Evolutionary conservation across 2,113 vertebrate species (phyloP).

Genomic region (Stegastes partitus): DNA sequence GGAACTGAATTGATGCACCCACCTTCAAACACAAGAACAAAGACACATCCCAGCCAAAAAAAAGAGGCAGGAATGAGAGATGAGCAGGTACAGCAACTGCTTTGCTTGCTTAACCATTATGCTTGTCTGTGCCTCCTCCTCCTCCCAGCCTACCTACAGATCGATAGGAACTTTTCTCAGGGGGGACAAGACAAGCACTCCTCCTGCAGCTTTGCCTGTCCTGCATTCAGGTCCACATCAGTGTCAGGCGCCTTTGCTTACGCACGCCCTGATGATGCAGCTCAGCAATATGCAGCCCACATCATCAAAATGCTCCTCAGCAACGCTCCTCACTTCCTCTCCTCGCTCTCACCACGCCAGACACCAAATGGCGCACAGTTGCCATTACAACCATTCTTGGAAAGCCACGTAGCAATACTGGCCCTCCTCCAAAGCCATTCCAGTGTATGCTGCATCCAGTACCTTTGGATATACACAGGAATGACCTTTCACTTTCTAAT

Average conservation of each 20-base stretch:
- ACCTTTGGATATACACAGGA: slow-evolving; percentile 42
- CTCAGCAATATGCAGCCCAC: slow-evolving; percentile 58
- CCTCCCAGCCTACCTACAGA: slow-evolving; percentile 66
- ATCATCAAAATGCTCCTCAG: slow-evolving; percentile 65
- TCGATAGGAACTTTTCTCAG: slow-evolving; percentile 75
- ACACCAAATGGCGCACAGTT: slow-evolving; percentile 71
- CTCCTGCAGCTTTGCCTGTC: slow-evolving; percentile 62
- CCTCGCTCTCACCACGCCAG: slow-evolving; percentile 37
- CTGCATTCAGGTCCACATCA: slow-evolving; percentile 70
- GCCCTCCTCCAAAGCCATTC: slow-evolving; percentile 27
- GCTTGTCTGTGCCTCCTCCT: slow-evolving; percentile 65
- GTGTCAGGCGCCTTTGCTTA: slow-evolving; percentile 62
- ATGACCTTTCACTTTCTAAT: slow-evolving; percentile 41
- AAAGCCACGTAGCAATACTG: slow-evolving; percentile 46
- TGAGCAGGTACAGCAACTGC: slow-evolving; percentile 64
- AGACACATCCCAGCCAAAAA: slow-evolving; percentile 64
- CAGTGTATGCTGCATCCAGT: slow-evolving; percentile 30
- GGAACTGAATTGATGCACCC: slow-evolving; percentile 73
- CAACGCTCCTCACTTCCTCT: slow-evolving; percentile 38
- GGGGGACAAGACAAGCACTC: slow-evolving; percentile 54
- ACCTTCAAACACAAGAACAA: slow-evolving; percentile 79
- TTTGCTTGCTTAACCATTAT: slow-evolving; percentile 60
- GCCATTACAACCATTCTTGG: slow-evolving; percentile 55
- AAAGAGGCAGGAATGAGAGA: slow-evolving; percentile 40
- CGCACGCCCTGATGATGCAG: slow-evolving; percentile 54